Evolutionary conservation across 2,797 vertebrate genomes (phyloP).

Genomic region (Triplophysa bombifrons): DNA sequence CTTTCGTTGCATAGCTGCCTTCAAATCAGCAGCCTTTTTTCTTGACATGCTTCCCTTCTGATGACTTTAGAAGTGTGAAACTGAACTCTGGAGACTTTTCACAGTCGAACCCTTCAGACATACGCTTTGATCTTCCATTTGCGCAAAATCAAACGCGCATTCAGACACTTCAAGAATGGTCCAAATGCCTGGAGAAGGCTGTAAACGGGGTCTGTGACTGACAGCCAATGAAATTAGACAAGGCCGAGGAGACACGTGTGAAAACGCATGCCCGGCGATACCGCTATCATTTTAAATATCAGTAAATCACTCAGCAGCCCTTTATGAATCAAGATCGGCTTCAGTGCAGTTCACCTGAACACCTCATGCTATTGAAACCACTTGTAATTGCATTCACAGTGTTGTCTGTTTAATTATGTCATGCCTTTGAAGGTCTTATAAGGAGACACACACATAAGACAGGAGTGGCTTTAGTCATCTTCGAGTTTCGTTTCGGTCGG

Average conservation of each 20-base stretch:
- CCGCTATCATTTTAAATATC: conserved; percentile 14
- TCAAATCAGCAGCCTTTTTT: conserved; percentile 32
- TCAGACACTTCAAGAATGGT: conserved; percentile 28
- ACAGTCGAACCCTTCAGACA: conserved; percentile 21
- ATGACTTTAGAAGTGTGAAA: conserved; percentile 30
- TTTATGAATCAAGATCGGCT: conserved; percentile 1
- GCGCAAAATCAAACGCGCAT: conserved; percentile 11
- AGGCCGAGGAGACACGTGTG: conserved; percentile 13
- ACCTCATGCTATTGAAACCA: conserved; percentile 13
- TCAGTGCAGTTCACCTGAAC: conserved; percentile 17
- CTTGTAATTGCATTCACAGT: conserved; percentile 13
- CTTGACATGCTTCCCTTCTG: conserved; percentile 25
- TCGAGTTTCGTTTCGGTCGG: conserved; percentile 23
- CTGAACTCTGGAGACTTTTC: conserved; percentile 18
- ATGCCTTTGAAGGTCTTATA: conserved; percentile 25
- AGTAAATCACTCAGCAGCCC: conserved; percentile 1
- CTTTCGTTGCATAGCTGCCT: conserved; percentile 12
- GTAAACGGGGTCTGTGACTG: conserved; percentile 23
- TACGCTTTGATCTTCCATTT: conserved; percentile 32
- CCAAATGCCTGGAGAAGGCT: conserved; percentile 24
- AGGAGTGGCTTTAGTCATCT: conserved; percentile 47
- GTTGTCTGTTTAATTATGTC: conserved; percentile 15
- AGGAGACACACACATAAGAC: conserved; percentile 12
- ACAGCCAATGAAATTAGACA: conserved; percentile 34
- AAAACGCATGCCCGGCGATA: background rate